Percentiles rank a stretch among this genome's conserved stretches.
Conservation (phyloP, 2,797 vertebrate species). For the Melopsittacus undulatus region DNA sequence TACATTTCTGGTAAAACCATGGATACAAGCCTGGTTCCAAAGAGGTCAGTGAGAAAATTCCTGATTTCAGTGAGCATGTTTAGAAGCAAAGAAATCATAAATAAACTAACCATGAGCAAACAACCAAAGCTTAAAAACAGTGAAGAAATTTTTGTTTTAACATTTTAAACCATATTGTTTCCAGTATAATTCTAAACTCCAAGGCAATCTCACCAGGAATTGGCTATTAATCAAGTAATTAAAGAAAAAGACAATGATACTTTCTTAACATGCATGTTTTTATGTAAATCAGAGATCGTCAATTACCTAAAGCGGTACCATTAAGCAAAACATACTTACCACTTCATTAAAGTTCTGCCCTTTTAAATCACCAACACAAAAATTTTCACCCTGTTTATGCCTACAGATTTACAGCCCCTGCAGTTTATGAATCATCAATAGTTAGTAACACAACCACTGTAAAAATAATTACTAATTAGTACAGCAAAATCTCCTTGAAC, state of each 20-base stretch:
- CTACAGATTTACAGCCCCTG: not conserved
- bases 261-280: not conserved
- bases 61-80: not conserved
- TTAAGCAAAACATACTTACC: not conserved
- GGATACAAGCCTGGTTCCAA: not conserved
- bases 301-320: not conserved
- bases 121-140: not conserved
- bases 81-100: not conserved
- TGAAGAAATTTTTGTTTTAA: not conserved
- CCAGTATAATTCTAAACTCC: not conserved
- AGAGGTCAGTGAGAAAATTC: not conserved
- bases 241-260: not conserved
- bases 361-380: not conserved
- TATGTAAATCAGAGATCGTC: not conserved
- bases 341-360: not conserved
- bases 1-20: slow-evolving; percentile 5
- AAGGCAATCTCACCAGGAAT: not conserved
- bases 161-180: not conserved
- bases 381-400: not conserved
- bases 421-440: not conserved
- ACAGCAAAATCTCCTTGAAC: not conserved
- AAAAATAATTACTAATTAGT: not conserved
- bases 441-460: not conserved
- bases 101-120: not conserved
- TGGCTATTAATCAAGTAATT: not conserved